Evolutionary conservation across 2,888 invertebrate species (phyloP), one percentile per base, ranked within the genome.

Genomic region (Latheticus oryzae): DNA sequence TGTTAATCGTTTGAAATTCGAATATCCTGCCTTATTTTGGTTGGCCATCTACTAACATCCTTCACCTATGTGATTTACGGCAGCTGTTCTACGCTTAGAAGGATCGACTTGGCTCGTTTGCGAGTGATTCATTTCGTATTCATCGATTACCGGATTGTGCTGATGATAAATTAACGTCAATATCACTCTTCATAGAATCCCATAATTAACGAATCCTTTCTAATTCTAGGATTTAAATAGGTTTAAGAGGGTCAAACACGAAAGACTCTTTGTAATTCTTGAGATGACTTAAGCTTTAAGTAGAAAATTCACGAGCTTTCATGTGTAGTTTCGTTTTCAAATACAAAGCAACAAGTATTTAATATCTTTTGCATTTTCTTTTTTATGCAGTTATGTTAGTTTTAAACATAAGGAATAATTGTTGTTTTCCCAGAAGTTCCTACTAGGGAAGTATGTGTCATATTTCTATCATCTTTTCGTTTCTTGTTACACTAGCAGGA

Each of bases 1-100:
- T 72, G 71, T 71, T 76, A 75, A 76, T 73, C 76, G 75, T 76
- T 76, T 76, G 76, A 76, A 76, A 76, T 76, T 74, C 72, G 75
- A 76, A 76, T 75, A 76, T 75, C 73, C 74, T 71, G 76, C 73
- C 71, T 71, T 76, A 73, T 76, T 76, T 76, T 75, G 68, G 74
- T 74, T 73, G 72, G 75, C 73, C 70, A 71, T 72, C 66, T 63
- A 53, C 64, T 62, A 69, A 67, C 68, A 65, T 70, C 68, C 70
- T 67, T 66, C 63, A 62, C 61, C 65, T 59, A 66, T 62, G 64
- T 68, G 68, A 67, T 68, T 66, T 67, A 66, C 62, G 50, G 60
- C 68, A 68, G 65, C 67, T 68, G 68, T 66, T 64, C 56, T 24
- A 51, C 62, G 56, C 50, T 61, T 54, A 54, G 56, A 57, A 61